Conservation (phyloP, 2,113 vertebrate species). For the Oncorhynchus kisutch region DNA sequence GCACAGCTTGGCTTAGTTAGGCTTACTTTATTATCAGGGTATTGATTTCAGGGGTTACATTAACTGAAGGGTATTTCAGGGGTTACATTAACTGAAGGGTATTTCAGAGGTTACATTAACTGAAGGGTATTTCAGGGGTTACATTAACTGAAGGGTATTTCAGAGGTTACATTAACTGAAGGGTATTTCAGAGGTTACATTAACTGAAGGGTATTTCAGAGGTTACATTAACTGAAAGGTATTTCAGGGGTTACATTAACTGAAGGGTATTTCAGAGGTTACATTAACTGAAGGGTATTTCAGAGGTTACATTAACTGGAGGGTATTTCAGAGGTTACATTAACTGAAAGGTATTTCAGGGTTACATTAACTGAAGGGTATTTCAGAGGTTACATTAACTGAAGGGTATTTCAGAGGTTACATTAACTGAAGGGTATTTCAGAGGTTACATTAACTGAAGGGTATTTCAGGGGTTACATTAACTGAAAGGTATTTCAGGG, state of each 20-base stretch:
- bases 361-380: neutral
- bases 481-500: neutral
- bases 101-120: neutral
- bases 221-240: neutral
- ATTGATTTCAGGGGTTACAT: neutral
- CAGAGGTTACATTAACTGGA: too few relatives aligned
- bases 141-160: neutral
- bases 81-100: too few relatives aligned
- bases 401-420: neutral
- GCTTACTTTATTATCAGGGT: conserved; percentile 17
- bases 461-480: neutral
- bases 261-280: neutral
- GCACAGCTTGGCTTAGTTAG: conserved; percentile 46
- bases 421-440: neutral
- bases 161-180: neutral
- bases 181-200: neutral
- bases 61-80: too few relatives aligned
- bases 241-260: neutral
- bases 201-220: neutral
- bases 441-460: neutral
- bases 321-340: too few relatives aligned
- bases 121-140: neutral
- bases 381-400: neutral
- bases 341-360: conserved; percentile 31
- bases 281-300: neutral